phyloP scores from a whole-genome alignment of 2,888 invertebrate species.

The Aquatica leii region DNA sequence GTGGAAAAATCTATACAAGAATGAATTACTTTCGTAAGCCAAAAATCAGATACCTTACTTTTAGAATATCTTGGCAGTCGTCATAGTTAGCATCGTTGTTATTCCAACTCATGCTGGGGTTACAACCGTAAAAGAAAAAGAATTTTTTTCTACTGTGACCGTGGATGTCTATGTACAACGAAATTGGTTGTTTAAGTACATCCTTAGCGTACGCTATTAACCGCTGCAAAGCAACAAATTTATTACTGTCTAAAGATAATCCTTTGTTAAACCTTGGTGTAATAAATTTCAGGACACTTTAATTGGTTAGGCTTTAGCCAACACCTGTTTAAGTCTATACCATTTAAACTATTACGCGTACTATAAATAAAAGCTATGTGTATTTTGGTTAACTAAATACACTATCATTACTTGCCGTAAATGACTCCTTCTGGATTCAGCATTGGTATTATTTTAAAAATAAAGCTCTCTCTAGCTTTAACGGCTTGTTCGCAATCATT shows the following conservation, averaged over 20 bases:
- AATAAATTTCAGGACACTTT: constrained; percentile 84
- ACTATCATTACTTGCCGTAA: background rate
- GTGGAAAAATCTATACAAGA: constrained; percentile 42
- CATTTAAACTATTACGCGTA: constrained; percentile 83
- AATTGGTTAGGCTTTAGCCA: constrained; percentile 81
- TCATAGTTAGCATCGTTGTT: constrained; percentile 61
- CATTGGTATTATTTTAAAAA: constrained; percentile 90
- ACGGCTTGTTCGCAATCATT: constrained; percentile 65
- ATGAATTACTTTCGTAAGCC: too few relatives aligned
- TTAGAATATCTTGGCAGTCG: constrained; percentile 38
- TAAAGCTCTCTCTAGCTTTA: constrained; percentile 69
- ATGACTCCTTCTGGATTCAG: too few relatives aligned
- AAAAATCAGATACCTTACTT: constrained; percentile 42
- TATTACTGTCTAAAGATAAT: background rate
- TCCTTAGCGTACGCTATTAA: constrained; percentile 43
- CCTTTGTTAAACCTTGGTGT: constrained; percentile 70
- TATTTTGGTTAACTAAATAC: too few relatives aligned
- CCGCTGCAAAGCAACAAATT: constrained; percentile 36
- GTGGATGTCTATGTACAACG: constrained; percentile 76
- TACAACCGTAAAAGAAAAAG: constrained; percentile 87
- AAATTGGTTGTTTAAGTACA: constrained; percentile 40
- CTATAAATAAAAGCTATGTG: constrained; percentile 66
- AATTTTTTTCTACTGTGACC: constrained; percentile 87
- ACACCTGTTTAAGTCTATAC: constrained; percentile 85
- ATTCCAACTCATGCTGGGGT: constrained; percentile 73